Conservation (phyloP, 2,888 invertebrate genomes). For the Gisinianus flammeolus region DNA sequence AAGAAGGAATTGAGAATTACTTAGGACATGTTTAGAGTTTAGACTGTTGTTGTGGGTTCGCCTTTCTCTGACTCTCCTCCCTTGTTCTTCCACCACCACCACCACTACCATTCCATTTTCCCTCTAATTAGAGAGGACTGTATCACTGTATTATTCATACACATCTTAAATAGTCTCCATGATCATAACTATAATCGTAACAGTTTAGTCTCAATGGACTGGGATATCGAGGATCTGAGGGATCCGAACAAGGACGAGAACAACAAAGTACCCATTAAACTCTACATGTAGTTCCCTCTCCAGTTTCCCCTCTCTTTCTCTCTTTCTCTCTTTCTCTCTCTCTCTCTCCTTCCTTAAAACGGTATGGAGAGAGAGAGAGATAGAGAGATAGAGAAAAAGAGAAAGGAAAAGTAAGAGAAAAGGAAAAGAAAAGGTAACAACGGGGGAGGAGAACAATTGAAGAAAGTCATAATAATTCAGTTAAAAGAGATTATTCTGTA, state of each 20-base stretch:
- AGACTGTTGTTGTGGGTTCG: neutral
- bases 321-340: neutral
- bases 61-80: neutral
- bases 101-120: constrained; percentile 25
- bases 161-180: constrained; percentile 21
- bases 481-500: constrained; percentile 24
- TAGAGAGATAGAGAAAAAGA: neutral
- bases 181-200: constrained; percentile 31
- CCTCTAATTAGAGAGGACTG: constrained; percentile 28
- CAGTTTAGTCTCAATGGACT: constrained; percentile 16
- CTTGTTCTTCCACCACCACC: too few species aligned
- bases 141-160: constrained; percentile 34
- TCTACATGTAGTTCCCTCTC: neutral
- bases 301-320: neutral
- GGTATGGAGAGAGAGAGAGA: too few species aligned
- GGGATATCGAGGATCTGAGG: neutral
- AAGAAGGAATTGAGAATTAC: neutral
- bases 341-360: constrained; percentile 1
- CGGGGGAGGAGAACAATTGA: constrained; percentile 1
- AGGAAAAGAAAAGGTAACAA: neutral
- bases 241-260: neutral
- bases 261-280: constrained; percentile 9
- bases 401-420: neutral
- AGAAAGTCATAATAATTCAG: constrained; percentile 34
- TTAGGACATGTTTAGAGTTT: neutral